Evolutionary conservation across 2,113 vertebrate species (phyloP).

Genomic region (Pseudopodoces humilis): DNA sequence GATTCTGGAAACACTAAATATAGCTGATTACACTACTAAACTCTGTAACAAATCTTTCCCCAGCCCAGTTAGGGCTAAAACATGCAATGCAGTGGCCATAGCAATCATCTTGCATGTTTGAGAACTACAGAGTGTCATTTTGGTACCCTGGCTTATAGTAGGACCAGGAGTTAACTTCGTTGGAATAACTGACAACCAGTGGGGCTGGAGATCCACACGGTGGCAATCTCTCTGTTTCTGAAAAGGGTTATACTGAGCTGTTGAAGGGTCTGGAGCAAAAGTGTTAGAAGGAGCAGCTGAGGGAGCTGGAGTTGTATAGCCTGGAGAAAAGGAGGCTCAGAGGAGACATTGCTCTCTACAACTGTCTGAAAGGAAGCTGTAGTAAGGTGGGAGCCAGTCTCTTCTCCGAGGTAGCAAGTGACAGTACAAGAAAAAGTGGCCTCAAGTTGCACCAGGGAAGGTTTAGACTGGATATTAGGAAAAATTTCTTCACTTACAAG

Average conservation of each 20-base stretch:
- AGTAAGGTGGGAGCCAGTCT: background rate
- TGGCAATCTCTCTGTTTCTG: background rate
- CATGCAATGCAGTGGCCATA: background rate
- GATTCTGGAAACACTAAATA: background rate
- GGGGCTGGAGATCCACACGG: background rate
- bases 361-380: background rate
- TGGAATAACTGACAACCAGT: background rate
- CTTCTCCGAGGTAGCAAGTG: background rate
- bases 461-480: background rate
- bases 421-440: background rate
- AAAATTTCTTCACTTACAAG: background rate
- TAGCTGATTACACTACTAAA: background rate
- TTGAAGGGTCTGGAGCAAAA: background rate
- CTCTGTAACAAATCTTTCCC: background rate
- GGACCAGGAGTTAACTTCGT: background rate
- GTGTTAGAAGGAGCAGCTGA: background rate
- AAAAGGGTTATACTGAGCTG: background rate
- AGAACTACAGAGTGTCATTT: background rate
- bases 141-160: background rate
- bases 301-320: background rate
- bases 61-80: background rate
- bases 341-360: background rate
- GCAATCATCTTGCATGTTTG: background rate
- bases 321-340: background rate
- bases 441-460: background rate